Evolutionary conservation across 2,888 invertebrate genomes (phyloP).

Genomic region (Athalia circularis): DNA sequence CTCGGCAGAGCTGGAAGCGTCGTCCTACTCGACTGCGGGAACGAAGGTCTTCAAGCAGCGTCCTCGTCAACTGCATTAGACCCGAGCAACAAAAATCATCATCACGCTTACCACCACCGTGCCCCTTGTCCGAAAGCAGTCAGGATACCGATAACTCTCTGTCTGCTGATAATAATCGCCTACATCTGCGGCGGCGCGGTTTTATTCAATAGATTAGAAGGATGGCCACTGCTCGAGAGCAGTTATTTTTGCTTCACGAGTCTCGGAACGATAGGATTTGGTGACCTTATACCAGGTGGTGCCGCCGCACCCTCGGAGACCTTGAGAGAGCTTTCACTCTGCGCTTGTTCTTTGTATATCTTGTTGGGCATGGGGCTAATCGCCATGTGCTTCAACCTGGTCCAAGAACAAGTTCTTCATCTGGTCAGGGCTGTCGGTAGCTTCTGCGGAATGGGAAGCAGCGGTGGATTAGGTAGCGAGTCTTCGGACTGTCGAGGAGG

Average conservation of each 20-base stretch:
- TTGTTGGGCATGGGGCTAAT: slow-evolving; percentile 90
- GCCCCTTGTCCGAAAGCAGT: slow-evolving; percentile 76
- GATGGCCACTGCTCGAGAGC: slow-evolving; percentile 93
- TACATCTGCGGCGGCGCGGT: slow-evolving; percentile 94
- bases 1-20: slow-evolving; percentile 69
- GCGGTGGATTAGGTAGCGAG: slow-evolving; percentile 41
- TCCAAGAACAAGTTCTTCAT: slow-evolving; percentile 84
- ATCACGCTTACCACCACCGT: slow-evolving; percentile 55
- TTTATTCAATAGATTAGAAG: slow-evolving; percentile 92
- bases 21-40: slow-evolving; percentile 71
- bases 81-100: slow-evolving; percentile 63
- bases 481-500: slow-evolving; percentile 56
- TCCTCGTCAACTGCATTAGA: slow-evolving; percentile 64
- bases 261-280: slow-evolving; percentile 89
- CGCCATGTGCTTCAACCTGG: slow-evolving; percentile 91
- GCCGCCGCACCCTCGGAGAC: slow-evolving; percentile 73
- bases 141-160: slow-evolving; percentile 91
- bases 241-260: slow-evolving; percentile 88
- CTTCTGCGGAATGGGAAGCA: slow-evolving; percentile 66
- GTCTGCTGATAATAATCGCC: slow-evolving; percentile 88
- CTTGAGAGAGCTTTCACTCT: slow-evolving; percentile 81
- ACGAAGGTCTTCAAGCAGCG: slow-evolving; percentile 67
- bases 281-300: slow-evolving; percentile 84
- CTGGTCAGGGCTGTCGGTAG: slow-evolving; percentile 76
- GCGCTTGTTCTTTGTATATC: slow-evolving; percentile 88